A percentile compares a stretch with the other conserved stretches of the same genome.
These are phyloP conservation scores for Sphinx pinastri DNA, from an alignment of 2,888 invertebrate species.

Conservation along the genomic window DNA sequence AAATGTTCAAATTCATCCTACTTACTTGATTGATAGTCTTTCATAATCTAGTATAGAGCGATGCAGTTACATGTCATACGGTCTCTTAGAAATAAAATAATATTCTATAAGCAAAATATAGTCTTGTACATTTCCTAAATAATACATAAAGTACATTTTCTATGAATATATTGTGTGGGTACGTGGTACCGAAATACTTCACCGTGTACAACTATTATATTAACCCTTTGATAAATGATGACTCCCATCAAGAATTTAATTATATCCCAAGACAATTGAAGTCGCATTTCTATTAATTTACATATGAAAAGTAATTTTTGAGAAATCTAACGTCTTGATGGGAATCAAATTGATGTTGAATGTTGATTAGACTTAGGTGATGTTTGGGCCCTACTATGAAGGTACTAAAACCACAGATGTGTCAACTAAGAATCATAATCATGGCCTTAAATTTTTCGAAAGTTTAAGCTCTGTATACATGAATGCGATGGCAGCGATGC, in stretches of 20 bases:
- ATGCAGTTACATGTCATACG: not conserved
- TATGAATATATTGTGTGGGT: conserved; percentile 9
- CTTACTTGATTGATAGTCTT: too few relatives aligned
- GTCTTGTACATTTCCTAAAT: conserved; percentile 5
- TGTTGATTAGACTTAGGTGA: conserved; percentile 1
- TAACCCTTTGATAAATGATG: not conserved
- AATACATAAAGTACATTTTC: conserved; percentile 3
- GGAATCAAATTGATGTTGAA: conserved; percentile 10
- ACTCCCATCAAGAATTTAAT: conserved; percentile 8
- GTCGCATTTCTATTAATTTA: not conserved
- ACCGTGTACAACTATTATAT: not conserved
- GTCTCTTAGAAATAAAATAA: not conserved
- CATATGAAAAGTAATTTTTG: conserved; percentile 6
- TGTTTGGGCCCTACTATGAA: conserved; percentile 6
- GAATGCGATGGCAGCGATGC: not conserved
- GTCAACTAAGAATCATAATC: not conserved
- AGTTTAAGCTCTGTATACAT: conserved; percentile 1
- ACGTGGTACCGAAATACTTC: not conserved
- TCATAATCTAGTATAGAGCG: too few relatives aligned
- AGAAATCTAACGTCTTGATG: conserved; percentile 5
- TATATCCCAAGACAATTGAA: not conserved
- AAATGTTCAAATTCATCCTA: too few relatives aligned
- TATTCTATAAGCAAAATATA: not conserved
- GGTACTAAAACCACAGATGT: conserved; percentile 4
- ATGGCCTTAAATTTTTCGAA: not conserved